Percentiles rank a stretch among this genome's conserved stretches.
Conservation (phyloP, 1,140 invertebrate species). For the Mylabris phalerata region DNA sequence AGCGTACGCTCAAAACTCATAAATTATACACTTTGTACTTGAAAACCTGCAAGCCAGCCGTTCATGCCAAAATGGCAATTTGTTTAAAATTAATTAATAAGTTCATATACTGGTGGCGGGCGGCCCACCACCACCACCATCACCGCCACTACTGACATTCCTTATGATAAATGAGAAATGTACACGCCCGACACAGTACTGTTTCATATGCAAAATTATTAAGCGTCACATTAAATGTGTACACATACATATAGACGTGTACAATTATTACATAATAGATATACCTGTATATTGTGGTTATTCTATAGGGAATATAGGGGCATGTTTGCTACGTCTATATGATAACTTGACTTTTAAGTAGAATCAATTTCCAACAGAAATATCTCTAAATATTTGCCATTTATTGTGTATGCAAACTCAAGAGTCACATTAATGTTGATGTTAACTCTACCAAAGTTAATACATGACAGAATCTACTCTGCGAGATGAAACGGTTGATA, state of each 20-base stretch:
- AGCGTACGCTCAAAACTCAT: constrained; percentile 18
- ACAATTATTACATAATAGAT: constrained; percentile 14
- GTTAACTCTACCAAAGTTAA: not conserved
- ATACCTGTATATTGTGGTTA: constrained; percentile 21
- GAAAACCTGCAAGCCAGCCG: constrained; percentile 14
- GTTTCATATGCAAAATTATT: constrained; percentile 29
- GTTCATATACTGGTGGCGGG: constrained; percentile 18
- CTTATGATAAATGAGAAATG: constrained; percentile 29
- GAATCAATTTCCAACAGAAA: not conserved
- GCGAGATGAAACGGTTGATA: not conserved
- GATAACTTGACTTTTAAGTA: not conserved
- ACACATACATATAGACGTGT: constrained; percentile 4
- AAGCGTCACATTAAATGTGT: constrained; percentile 21
- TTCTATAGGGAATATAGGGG: constrained; percentile 18
- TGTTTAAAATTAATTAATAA: constrained; percentile 34
- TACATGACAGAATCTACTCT: not conserved
- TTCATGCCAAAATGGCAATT: constrained; percentile 24
- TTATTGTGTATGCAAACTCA: not conserved
- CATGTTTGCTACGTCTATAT: constrained; percentile 4
- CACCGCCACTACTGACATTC: constrained; percentile 15
- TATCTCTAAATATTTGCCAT: not conserved
- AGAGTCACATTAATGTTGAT: not conserved
- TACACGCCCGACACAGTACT: constrained; percentile 19
- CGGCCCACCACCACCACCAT: not conserved
- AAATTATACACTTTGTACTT: constrained; percentile 20